These are phyloP conservation scores for Anniella stebbinsi DNA, from an alignment of 2,797 vertebrate species.

Conservation along the genomic window DNA sequence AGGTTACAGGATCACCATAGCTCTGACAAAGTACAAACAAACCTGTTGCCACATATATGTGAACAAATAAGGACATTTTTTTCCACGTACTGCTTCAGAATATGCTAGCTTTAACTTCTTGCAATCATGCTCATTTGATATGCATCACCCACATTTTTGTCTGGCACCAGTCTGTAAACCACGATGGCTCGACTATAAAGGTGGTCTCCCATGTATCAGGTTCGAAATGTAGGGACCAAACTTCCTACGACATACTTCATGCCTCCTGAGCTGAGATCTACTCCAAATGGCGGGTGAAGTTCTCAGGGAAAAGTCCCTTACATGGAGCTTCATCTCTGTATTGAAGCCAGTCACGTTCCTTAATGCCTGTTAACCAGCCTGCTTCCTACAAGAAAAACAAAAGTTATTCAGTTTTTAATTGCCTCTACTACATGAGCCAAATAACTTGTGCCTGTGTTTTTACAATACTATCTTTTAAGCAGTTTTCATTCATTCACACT, in stretches of 20 bases:
- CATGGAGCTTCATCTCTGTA: conserved; percentile 79
- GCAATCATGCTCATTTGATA: conserved; percentile 73
- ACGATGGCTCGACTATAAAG: conserved; percentile 70
- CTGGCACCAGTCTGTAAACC: conserved; percentile 75
- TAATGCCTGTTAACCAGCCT: conserved; percentile 95
- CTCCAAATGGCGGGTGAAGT: conserved; percentile 89
- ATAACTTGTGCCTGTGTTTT: not conserved
- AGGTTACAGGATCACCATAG: conserved; percentile 80
- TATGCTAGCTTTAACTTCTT: conserved; percentile 79
- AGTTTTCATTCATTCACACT: not conserved
- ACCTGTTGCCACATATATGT: conserved; percentile 74
- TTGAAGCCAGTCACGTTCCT: conserved; percentile 90
- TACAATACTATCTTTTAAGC: not conserved
- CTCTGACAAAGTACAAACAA: conserved; percentile 83
- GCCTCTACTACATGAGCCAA: not conserved
- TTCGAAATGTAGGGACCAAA: conserved; percentile 68
- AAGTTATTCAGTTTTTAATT: conserved; percentile 20
- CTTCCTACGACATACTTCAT: conserved; percentile 38
- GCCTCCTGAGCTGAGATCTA: conserved; percentile 69
- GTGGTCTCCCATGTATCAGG: conserved; percentile 76
- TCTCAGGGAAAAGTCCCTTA: conserved; percentile 97
- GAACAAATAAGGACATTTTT: conserved; percentile 80
- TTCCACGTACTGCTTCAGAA: conserved; percentile 75
- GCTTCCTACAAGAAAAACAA: conserved; percentile 88
- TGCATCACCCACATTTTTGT: conserved; percentile 66